These are phyloP conservation scores for Arrhamphus sclerolepis DNA, from an alignment of 2,797 vertebrate genomes.

Conservation along the genomic window DNA sequence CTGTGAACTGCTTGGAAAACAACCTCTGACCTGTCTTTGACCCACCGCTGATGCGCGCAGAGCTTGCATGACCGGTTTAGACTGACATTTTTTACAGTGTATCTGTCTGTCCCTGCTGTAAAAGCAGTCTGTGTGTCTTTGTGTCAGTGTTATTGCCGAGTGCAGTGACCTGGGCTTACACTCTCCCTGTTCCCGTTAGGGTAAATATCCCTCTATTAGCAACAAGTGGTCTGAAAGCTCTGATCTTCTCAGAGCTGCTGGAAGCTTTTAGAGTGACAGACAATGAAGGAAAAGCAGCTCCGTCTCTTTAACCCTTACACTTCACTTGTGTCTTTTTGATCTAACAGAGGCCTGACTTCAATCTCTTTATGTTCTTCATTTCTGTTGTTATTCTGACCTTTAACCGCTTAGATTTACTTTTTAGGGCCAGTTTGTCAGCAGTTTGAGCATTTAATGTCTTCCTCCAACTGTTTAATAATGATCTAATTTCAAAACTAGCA, in stretches of 20 bases:
- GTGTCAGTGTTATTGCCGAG: slow-evolving; percentile 62
- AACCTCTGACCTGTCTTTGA: slow-evolving; percentile 17
- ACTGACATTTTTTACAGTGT: slow-evolving; percentile 38
- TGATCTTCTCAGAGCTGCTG: slow-evolving; percentile 43
- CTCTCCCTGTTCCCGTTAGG: slow-evolving; percentile 48
- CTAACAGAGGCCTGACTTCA: no score
- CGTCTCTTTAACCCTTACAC: no score
- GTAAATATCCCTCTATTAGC: slow-evolving; percentile 67
- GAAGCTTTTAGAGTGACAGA: slow-evolving; percentile 45
- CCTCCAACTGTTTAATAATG: no score
- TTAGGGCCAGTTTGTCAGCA: no score
- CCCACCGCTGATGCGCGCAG: slow-evolving; percentile 3
- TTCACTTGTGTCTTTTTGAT: neutral
- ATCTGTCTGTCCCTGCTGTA: slow-evolving; percentile 51
- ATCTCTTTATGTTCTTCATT: no score
- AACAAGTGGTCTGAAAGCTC: slow-evolving; percentile 68
- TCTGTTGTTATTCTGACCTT: no score
- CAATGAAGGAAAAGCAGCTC: slow-evolving; percentile 7
- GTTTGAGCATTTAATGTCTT: no score
- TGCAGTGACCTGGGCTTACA: slow-evolving; percentile 65
- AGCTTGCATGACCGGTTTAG: slow-evolving; percentile 13
- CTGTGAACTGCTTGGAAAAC: slow-evolving; percentile 4
- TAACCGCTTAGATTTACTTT: no score
- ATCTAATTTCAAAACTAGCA: no score
- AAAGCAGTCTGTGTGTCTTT: slow-evolving; percentile 57